Conservation (phyloP, 2,113 vertebrate genomes). For the Indicator maculatus region DNA sequence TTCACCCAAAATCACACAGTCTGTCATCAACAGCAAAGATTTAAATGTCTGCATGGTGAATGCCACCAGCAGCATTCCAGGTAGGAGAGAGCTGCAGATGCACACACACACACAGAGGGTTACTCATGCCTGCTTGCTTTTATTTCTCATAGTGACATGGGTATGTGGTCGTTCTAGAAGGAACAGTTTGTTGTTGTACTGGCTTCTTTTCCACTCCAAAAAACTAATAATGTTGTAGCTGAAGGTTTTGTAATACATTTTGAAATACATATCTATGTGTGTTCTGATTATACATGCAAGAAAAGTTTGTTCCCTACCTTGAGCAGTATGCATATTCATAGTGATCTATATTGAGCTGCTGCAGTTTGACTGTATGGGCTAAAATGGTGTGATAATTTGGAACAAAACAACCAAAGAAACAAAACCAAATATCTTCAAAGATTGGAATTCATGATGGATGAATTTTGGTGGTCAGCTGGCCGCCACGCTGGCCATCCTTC, state of each 20-base stretch:
- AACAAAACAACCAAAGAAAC: too few relatives aligned
- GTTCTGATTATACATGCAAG: not conserved
- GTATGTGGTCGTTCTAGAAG: not conserved
- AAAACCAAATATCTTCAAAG: not conserved
- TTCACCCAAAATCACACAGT: not conserved
- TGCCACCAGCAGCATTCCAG: not conserved
- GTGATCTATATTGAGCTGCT: fast-evolving
- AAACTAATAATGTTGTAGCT: not conserved
- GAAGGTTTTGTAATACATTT: not conserved
- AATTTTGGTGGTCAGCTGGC: not conserved
- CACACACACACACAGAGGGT: not conserved
- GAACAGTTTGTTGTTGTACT: not conserved
- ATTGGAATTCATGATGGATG: not conserved
- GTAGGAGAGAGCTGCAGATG: not conserved
- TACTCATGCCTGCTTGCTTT: not conserved
- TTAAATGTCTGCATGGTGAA: not conserved
- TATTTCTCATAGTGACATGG: not conserved
- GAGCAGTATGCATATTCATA: fast-evolving
- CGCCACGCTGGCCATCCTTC: not conserved
- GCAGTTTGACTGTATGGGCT: fast-evolving
- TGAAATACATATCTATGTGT: fast-evolving
- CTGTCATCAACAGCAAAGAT: not conserved
- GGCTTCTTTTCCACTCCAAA: not conserved
- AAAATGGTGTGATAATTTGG: not conserved
- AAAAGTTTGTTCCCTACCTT: not conserved